Conservation (phyloP, 1,140 invertebrate species). For the Pantala flavescens region DNA sequence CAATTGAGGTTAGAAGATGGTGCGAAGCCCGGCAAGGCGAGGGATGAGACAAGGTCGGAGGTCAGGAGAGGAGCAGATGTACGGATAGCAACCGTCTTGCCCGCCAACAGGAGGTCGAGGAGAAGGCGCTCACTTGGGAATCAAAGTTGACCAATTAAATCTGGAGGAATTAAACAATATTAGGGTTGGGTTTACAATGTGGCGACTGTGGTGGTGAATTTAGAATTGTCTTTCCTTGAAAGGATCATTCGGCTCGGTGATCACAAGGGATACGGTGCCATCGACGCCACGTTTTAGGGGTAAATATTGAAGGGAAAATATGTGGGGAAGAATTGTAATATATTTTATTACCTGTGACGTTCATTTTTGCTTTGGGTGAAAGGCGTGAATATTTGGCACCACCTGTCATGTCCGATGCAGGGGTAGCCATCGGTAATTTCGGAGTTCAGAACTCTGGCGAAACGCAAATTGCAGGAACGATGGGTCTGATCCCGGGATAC, state of each 20-base stretch:
- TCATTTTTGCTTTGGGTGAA: neutral
- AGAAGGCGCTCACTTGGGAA: neutral
- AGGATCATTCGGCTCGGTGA: too few species aligned
- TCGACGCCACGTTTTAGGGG: neutral
- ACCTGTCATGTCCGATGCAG: neutral
- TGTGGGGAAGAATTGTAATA: neutral
- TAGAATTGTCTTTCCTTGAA: neutral
- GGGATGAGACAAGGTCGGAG: neutral
- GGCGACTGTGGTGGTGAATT: neutral
- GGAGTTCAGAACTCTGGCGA: neutral
- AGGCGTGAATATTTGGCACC: neutral
- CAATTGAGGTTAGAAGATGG: slow-evolving; percentile 23
- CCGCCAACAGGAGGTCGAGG: neutral
- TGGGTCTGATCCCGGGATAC: neutral
- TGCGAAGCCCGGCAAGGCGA: neutral
- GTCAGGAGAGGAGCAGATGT: neutral
- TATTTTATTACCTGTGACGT: slow-evolving; percentile 4
- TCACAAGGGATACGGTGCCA: too few species aligned
- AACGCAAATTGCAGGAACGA: neutral
- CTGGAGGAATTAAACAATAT: too few species aligned
- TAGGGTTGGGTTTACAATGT: too few species aligned
- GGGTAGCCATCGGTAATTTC: neutral
- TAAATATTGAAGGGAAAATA: neutral
- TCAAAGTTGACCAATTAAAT: neutral
- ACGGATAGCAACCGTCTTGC: neutral